A percentile compares a stretch with the other conserved stretches of the same genome.
phyloP scores from a whole-genome alignment of 2,797 vertebrate genomes.

The Stomatorhinus walkeri region DNA sequence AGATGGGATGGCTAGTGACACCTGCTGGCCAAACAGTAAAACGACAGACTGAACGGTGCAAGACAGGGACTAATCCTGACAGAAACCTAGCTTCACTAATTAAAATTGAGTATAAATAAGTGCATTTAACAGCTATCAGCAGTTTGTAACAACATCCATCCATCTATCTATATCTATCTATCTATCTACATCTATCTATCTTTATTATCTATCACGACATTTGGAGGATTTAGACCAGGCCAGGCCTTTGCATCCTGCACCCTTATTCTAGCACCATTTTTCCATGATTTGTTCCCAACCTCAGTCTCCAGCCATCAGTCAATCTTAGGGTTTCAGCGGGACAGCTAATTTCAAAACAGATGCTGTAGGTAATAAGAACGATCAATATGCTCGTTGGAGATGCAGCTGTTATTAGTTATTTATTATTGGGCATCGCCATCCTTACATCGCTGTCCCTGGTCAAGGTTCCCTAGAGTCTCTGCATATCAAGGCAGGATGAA shows the following conservation, averaged over 20 bases:
- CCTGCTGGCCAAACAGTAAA: background rate
- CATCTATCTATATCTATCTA: background rate
- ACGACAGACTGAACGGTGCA: background rate
- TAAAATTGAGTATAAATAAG: background rate
- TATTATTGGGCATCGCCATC: slow-evolving; percentile 17
- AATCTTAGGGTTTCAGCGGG: background rate
- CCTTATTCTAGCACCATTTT: background rate
- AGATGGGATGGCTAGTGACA: background rate
- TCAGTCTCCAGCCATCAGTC: background rate
- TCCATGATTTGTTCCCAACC: background rate
- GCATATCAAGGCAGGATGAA: slow-evolving; percentile 22
- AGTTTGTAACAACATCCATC: background rate
- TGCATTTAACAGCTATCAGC: background rate
- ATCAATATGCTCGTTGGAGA: background rate
- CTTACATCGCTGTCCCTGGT: slow-evolving; percentile 25
- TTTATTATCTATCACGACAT: background rate
- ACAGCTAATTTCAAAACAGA: slow-evolving; percentile 18
- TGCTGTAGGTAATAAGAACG: slow-evolving; percentile 3
- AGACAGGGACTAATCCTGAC: background rate
- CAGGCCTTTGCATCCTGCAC: background rate
- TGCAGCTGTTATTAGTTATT: slow-evolving; percentile 16
- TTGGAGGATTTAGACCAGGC: background rate
- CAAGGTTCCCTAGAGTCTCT: slow-evolving; percentile 33
- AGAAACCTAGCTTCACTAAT: background rate
- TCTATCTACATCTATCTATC: background rate